These are phyloP conservation scores for Neodiprion pinetum DNA, from an alignment of 1,140 invertebrate genomes.

Conservation along the genomic window DNA sequence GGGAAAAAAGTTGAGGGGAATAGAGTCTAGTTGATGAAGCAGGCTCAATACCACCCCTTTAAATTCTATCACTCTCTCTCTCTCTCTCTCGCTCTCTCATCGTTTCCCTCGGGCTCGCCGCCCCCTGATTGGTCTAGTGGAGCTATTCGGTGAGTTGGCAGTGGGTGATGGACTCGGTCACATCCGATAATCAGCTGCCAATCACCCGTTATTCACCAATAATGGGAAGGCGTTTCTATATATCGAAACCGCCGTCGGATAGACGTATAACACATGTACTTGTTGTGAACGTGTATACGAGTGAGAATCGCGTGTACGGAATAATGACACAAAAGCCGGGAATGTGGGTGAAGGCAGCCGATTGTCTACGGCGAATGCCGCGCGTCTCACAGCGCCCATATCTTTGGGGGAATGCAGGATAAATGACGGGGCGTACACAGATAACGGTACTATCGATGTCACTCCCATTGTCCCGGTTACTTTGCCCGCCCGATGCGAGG, in stretches of 20 bases:
- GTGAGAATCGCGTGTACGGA: too few species aligned
- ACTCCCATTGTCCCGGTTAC: neutral
- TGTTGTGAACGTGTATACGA: too few species aligned
- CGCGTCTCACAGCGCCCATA: neutral
- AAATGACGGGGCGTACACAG: constrained; percentile 6
- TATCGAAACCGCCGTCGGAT: neutral
- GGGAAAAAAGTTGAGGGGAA: too few species aligned
- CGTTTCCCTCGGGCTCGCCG: too few species aligned
- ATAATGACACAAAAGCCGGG: too few species aligned
- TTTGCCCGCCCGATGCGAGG: neutral
- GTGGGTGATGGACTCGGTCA: neutral
- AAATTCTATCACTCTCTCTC: too few species aligned
- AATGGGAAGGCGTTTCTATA: neutral
- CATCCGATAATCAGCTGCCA: constrained; percentile 7
- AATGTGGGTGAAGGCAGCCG: neutral
- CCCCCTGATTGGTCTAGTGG: too few species aligned
- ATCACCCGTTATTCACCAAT: neutral
- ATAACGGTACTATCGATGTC: constrained; percentile 5
- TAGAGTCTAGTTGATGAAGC: too few species aligned
- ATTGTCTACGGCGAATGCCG: neutral
- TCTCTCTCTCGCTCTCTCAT: too few species aligned
- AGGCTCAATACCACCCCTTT: too few species aligned
- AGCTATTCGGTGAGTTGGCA: neutral
- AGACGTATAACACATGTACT: too few species aligned
- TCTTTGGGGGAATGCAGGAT: neutral